A percentile compares a stretch with the other conserved stretches of the same genome.
These are phyloP conservation scores for Beris morrisii DNA, from an alignment of 2,888 invertebrate genomes.

Conservation along the genomic window DNA sequence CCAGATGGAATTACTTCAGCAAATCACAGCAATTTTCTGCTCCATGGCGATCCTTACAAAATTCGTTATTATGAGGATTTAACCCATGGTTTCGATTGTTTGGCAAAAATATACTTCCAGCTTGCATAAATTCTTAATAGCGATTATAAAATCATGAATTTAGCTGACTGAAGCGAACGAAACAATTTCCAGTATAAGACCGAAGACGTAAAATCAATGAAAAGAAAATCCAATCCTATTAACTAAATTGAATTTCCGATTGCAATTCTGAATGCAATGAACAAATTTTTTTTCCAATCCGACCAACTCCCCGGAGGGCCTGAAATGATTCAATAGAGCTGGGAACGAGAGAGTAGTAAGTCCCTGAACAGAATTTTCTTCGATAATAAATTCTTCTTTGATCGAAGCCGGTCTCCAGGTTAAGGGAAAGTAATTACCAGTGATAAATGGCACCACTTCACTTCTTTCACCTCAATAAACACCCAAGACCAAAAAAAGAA, in stretches of 20 bases:
- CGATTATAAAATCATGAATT: constrained; percentile 26
- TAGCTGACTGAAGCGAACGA: constrained; percentile 1
- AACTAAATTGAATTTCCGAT: constrained; percentile 55
- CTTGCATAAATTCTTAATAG: constrained; percentile 26
- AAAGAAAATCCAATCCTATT: constrained; percentile 53
- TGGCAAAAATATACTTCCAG: not conserved
- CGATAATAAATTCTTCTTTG: constrained; percentile 6
- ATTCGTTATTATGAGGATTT: too few relatives aligned
- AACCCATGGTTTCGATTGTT: too few relatives aligned
- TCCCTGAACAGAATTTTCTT: not conserved
- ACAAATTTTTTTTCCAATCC: not conserved
- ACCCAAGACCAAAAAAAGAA: not conserved
- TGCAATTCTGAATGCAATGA: constrained; percentile 44
- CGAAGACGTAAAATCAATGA: constrained; percentile 23
- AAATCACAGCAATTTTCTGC: too few relatives aligned
- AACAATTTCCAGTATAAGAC: constrained; percentile 9
- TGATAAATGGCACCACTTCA: constrained; percentile 15
- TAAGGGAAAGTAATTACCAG: constrained; percentile 29
- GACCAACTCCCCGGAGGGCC: constrained; percentile 2
- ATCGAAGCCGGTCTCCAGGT: constrained; percentile 8
- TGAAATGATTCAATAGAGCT: constrained; percentile 25
- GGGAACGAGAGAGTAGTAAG: not conserved
- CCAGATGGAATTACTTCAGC: too few relatives aligned
- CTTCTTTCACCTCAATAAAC: constrained; percentile 22
- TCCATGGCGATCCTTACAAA: too few relatives aligned